Base-by-base conservation (phyloP, 2,113 vertebrate species). In the Turnix velox region DNA sequence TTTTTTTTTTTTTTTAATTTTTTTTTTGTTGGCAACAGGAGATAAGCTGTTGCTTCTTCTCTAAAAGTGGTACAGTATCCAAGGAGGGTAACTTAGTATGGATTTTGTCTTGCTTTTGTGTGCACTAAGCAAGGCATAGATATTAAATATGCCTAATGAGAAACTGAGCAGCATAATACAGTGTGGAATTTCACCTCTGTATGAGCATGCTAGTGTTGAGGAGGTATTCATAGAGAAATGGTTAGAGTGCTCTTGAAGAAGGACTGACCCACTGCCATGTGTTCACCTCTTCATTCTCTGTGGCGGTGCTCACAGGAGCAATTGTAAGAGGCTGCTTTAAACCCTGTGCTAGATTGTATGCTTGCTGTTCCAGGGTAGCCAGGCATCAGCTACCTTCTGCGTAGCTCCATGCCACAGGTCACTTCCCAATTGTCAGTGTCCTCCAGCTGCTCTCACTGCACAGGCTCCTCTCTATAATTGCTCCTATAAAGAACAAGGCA, bases 381-480 rank as follows among this genome's bases (percentile, higher is more conserved):
- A 90, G 68, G 68, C 42, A 78, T 18, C 61, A 2, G 0, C 43
- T 71, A 5, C 65, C 66, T 76, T 88, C 73, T 0, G 0, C 23
- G 48, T 58, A 94, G 58, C 61, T 84, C 76, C 43, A 37, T 72
- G 37, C 69, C 69, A 93, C 81, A 82, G 78, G 91, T 91, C 84
- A 92, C 71, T 93, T 94, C 66, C 27, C 81, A 76, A 55, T 43
- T 76, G 62, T 40, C 55, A 69, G 10, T 58, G 71, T 72, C 55
- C 67, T 95, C 62, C 84, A 93, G 81, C 69, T 79, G 73, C 86
- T 75, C 40, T 55, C 40, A 52, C 87, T 90, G 92, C 73, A 63
- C 61, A 67, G 63, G n/a, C 54, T 84, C 5, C 35, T 78, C 73
- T 75, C 16, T 12, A 37, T 91, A 87, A 85, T 48, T 89, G 74